Percentiles rank a stretch among this genome's conserved stretches.
Evolutionary conservation across 2,888 invertebrate genomes (phyloP).

Genomic region (Drosophila neonasuta): DNA sequence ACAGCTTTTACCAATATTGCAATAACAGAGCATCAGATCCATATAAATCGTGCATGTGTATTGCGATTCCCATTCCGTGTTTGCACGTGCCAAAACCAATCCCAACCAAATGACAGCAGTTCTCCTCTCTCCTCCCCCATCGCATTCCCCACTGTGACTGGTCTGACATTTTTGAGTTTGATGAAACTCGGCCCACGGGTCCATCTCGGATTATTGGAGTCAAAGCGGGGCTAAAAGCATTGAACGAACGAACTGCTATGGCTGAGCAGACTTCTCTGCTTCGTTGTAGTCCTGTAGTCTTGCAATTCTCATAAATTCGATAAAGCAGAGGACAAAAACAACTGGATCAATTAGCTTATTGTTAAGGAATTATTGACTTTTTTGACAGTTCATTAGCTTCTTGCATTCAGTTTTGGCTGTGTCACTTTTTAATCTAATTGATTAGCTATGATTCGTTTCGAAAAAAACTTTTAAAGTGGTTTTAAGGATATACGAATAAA

Average conservation of each 20-base stretch:
- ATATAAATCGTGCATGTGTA: conserved; percentile 39
- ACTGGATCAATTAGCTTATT: conserved; percentile 1
- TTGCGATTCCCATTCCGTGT: conserved; percentile 26
- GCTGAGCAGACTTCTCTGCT: not conserved
- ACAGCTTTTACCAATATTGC: conserved; percentile 60
- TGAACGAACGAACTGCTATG: not conserved
- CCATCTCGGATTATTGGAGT: conserved; percentile 40
- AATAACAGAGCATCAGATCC: conserved; percentile 35
- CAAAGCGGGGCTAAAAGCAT: conserved; percentile 34
- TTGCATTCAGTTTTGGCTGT: not conserved
- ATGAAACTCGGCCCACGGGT: conserved; percentile 34
- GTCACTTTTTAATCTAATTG: not conserved
- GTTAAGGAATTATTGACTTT: not conserved
- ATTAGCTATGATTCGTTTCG: too few relatives aligned
- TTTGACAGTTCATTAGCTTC: not conserved
- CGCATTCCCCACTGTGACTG: not conserved
- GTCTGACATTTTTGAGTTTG: conserved; percentile 51
- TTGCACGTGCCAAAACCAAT: conserved; percentile 68
- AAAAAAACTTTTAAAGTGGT: too few relatives aligned
- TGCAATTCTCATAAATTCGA: conserved; percentile 9
- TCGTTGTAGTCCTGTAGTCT: not conserved
- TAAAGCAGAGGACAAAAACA: not conserved
- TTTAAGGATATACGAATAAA: too few relatives aligned
- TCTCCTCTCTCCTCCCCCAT: not conserved
- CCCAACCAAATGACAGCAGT: conserved; percentile 35